A percentile compares a stretch with the other conserved stretches of the same genome.
Conservation (phyloP, 2,888 invertebrate species). For the Pyrgus malvae region DNA sequence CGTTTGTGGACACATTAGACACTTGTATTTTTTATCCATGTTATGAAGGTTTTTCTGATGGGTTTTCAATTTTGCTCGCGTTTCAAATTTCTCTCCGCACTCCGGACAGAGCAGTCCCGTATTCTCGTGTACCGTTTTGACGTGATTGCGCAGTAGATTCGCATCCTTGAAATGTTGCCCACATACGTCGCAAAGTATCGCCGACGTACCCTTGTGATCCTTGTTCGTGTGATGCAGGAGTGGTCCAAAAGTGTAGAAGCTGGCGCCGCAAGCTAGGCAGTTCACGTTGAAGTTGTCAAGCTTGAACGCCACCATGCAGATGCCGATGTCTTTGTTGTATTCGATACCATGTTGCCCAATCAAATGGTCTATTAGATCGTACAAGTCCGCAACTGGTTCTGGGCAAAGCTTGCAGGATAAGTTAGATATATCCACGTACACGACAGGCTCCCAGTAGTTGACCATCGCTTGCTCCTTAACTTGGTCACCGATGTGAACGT, state of each 20-base stretch:
- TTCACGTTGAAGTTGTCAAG: conserved; percentile 60
- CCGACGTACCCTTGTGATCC: conserved; percentile 68
- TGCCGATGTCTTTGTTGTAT: conserved; percentile 67
- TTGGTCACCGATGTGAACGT: conserved; percentile 50
- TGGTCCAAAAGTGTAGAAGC: conserved; percentile 68
- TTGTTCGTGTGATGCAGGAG: conserved; percentile 69
- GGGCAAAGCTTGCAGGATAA: conserved; percentile 62
- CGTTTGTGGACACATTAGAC: conserved; percentile 63
- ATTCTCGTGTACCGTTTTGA: conserved; percentile 66
- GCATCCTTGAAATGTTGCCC: conserved; percentile 71
- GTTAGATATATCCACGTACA: conserved; percentile 64
- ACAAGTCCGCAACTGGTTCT: conserved; percentile 53
- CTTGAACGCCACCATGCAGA: conserved; percentile 69
- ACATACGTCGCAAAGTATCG: conserved; percentile 67
- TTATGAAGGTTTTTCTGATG: conserved; percentile 72
- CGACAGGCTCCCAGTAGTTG: conserved; percentile 71
- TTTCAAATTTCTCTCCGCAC: conserved; percentile 73
- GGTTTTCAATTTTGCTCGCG: conserved; percentile 70
- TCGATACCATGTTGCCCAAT: conserved; percentile 51
- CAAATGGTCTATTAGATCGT: conserved; percentile 66
- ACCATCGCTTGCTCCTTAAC: conserved; percentile 63
- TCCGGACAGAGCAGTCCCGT: conserved; percentile 60
- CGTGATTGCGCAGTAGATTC: conserved; percentile 55
- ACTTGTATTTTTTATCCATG: conserved; percentile 75
- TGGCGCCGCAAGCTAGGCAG: conserved; percentile 62